phyloP scores from a whole-genome alignment of 2,797 vertebrate species.

The Prionace glauca region DNA sequence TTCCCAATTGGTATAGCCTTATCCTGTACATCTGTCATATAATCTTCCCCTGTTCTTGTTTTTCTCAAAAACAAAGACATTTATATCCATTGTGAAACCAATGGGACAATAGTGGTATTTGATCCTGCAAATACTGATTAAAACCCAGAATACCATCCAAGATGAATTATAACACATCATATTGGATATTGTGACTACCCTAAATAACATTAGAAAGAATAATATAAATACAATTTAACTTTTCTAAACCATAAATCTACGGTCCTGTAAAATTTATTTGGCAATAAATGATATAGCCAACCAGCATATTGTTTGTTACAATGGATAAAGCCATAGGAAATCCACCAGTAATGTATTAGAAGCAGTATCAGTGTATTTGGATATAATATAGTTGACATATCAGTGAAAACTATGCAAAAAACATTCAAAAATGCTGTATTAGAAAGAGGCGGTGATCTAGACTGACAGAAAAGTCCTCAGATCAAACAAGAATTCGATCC shows the following conservation, averaged over 20 bases:
- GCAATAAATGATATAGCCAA: neutral
- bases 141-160: neutral
- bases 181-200: no score
- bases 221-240: neutral
- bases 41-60: neutral
- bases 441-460: neutral
- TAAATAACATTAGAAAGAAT: no score
- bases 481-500: neutral
- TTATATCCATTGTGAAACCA: neutral
- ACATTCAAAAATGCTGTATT: neutral
- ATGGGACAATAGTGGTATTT: neutral
- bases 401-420: no score
- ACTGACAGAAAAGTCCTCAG: neutral
- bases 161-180: neutral
- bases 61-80: neutral
- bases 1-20: neutral
- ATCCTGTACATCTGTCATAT: neutral
- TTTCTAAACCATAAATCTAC: neutral
- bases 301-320: neutral
- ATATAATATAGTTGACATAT: neutral
- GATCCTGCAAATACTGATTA: neutral
- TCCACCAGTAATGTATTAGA: neutral
- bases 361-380: neutral
- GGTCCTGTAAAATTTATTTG: neutral
- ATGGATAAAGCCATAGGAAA: neutral